Evolutionary conservation across 2,888 invertebrate species (phyloP), one percentile per base, ranked within the genome.

Genomic region (Sarcophaga variegata): DNA sequence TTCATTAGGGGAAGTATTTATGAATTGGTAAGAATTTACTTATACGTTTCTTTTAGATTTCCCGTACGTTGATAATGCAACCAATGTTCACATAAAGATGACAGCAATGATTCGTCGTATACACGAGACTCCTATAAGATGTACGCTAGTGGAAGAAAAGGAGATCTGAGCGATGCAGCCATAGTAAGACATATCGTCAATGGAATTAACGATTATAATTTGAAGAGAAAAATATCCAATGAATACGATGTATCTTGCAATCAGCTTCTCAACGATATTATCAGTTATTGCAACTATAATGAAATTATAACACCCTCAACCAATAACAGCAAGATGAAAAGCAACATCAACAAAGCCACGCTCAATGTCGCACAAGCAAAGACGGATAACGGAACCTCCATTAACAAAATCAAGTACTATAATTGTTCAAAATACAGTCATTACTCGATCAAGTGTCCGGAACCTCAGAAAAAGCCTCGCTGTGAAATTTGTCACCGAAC

Each of bases 151-250:
- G 86, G 88, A 4, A 71, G 20, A 12, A 86, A 83, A 25, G 85
- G 82, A n/a, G 64, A 49, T 37, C 8, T 88, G 20, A 60, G 77
- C 1, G 78, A 88, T 20, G 12, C 74, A 4, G 86, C 80, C 45
- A 86, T 88, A 1, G 77, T 64, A 14, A 49, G 86, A 5, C 83
- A 84, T 64, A 85, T 88, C 25, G 75, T 87, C 6, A 88, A 85
- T 47, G 85, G 87, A 11, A 87, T 88, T 3, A 74, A 78, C 17
- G 67, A 83, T 12, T 8, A 22, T 8, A 54, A 62, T 27, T 59
- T 74, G 20, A 75, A 85, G 75, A 37, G 67, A 64, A 84, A 83
- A 71, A 83, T 88, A 5, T 88, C 84, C 0, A 88, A 88, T 22
- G 76, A 85, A 5, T 88, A 88, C 70, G 22, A 22, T 22, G 27